A percentile compares a stretch with the other conserved stretches of the same genome.
These are phyloP conservation scores for Paraplagusia blochii DNA, from an alignment of 2,113 vertebrate genomes.

Conservation along the genomic window DNA sequence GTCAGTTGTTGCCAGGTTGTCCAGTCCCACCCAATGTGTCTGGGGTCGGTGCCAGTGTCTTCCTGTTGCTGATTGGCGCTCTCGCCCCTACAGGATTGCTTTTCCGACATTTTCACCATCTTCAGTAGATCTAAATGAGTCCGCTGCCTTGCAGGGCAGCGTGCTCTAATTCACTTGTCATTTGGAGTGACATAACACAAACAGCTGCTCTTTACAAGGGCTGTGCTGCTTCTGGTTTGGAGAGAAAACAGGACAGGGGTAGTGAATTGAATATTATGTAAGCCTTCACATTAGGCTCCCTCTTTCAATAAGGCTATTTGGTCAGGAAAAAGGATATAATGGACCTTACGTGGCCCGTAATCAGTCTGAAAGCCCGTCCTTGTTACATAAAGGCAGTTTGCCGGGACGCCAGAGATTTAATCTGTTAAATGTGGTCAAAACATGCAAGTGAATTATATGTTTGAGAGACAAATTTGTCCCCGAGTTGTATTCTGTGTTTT, in stretches of 20 bases:
- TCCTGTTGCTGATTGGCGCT: too few relatives aligned
- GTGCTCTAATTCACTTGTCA: slow-evolving; percentile 61
- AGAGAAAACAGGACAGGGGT: slow-evolving; percentile 40
- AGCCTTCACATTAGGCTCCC: slow-evolving; percentile 43
- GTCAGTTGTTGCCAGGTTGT: too few relatives aligned
- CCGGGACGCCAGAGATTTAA: slow-evolving; percentile 23
- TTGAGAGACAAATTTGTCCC: slow-evolving; percentile 15
- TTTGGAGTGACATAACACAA: slow-evolving; percentile 62
- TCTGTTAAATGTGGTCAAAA: slow-evolving; percentile 23
- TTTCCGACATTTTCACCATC: slow-evolving; percentile 24
- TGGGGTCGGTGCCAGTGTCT: too few relatives aligned
- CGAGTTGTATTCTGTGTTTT: not conserved
- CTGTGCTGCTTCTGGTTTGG: slow-evolving; percentile 48
- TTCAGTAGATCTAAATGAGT: slow-evolving; percentile 55
- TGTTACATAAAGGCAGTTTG: slow-evolving; percentile 39
- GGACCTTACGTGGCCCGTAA: slow-evolving; percentile 41
- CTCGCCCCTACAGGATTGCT: not conserved
- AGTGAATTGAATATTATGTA: slow-evolving; percentile 61
- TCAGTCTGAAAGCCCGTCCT: slow-evolving; percentile 53
- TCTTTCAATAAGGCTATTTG: slow-evolving; percentile 47
- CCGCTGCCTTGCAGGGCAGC: slow-evolving; percentile 52
- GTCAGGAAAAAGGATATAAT: slow-evolving; percentile 48
- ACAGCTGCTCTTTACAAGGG: slow-evolving; percentile 65
- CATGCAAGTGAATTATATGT: slow-evolving; percentile 1
- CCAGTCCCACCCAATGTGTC: too few relatives aligned